phyloP scores from a whole-genome alignment of 1,140 invertebrate genomes.

The Lordiphosa clarofinis region DNA sequence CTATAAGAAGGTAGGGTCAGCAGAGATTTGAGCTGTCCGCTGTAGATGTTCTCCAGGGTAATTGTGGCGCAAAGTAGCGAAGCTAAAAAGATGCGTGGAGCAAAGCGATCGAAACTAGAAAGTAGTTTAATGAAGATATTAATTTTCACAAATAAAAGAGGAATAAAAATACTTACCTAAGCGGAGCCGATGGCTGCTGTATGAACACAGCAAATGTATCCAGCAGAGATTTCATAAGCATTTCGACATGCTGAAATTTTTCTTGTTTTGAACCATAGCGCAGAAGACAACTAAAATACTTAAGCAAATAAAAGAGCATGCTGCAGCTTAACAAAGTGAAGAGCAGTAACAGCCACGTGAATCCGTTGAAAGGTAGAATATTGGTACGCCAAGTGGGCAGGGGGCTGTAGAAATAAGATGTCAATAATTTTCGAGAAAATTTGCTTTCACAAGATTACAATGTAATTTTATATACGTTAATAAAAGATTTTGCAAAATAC shows the following conservation, averaged over 20 bases:
- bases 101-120: constrained; percentile 47
- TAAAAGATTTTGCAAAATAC: too few species aligned
- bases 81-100: constrained; percentile 60
- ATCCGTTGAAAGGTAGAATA: constrained; percentile 55
- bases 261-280: not conserved
- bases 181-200: constrained; percentile 63
- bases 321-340: constrained; percentile 42
- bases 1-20: constrained; percentile 62
- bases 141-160: too few species aligned
- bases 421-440: not conserved
- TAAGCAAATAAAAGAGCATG: constrained; percentile 42
- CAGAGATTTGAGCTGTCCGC: constrained; percentile 70
- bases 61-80: constrained; percentile 67
- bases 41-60: constrained; percentile 75
- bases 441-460: too few species aligned
- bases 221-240: constrained; percentile 48
- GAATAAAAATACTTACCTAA: constrained; percentile 15
- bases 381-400: constrained; percentile 62
- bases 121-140: not conserved
- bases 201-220: constrained; percentile 74
- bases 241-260: constrained; percentile 27
- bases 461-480: too few species aligned
- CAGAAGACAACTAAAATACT: constrained; percentile 27
- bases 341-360: constrained; percentile 59
- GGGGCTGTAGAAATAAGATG: constrained; percentile 15